These are phyloP conservation scores for Drosophila austrosaltans DNA, from an alignment of 2,888 invertebrate genomes.

Conservation along the genomic window DNA sequence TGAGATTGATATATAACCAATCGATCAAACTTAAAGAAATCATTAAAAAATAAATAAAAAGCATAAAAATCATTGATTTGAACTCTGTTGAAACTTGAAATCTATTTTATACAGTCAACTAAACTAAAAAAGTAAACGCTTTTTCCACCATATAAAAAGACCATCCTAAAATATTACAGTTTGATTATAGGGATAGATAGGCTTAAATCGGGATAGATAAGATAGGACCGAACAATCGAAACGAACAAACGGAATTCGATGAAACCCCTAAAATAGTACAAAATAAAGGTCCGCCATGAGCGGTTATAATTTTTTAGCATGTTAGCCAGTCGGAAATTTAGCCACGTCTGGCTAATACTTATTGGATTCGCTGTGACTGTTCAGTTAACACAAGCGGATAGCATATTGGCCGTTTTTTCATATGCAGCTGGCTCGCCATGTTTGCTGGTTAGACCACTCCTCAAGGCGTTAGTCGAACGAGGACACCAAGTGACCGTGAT, in stretches of 20 bases:
- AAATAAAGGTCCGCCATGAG: constrained; percentile 43
- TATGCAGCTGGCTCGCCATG: constrained; percentile 56
- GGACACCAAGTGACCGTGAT: constrained; percentile 56
- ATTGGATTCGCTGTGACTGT: constrained; percentile 20
- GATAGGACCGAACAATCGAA: not conserved
- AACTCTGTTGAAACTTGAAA: no score
- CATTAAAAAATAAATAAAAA: no score
- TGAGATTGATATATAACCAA: no score
- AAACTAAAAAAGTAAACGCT: no score
- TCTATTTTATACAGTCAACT: no score
- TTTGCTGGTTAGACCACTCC: constrained; percentile 52
- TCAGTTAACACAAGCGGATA: constrained; percentile 34
- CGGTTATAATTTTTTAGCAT: constrained; percentile 40
- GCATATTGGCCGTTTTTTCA: constrained; percentile 61
- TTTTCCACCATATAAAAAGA: not conserved
- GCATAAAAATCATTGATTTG: no score
- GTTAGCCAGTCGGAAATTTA: constrained; percentile 8
- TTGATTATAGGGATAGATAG: not conserved
- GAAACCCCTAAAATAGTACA: constrained; percentile 33
- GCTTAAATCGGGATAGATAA: not conserved
- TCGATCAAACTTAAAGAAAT: no score
- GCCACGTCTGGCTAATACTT: not conserved
- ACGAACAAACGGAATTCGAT: not conserved
- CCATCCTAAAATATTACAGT: not conserved
- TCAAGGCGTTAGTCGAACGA: constrained; percentile 32